phyloP scores from a whole-genome alignment of 2,797 vertebrate genomes.

The Hippocampus kuda region DNA sequence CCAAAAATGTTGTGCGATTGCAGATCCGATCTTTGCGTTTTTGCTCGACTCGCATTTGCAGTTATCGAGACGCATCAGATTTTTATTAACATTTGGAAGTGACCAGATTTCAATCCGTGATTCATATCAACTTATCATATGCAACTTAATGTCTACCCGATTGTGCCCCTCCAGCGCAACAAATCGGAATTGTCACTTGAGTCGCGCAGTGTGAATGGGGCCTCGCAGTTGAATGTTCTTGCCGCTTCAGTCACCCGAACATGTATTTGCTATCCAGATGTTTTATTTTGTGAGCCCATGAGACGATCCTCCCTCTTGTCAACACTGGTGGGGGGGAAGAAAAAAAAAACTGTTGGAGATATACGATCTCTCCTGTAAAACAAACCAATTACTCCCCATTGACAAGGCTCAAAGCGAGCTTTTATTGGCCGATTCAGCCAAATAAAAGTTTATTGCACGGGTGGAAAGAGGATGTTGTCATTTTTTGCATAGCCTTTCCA shows the following conservation, averaged over 20 bases:
- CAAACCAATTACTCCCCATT: conserved; percentile 95
- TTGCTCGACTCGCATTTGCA: too few species aligned
- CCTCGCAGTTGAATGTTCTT: neutral
- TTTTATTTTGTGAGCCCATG: conserved; percentile 22
- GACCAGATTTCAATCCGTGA: too few species aligned
- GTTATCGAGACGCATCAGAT: too few species aligned
- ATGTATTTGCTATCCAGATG: conserved; percentile 5
- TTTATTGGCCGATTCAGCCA: conserved; percentile 98
- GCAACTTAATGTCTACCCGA: too few species aligned
- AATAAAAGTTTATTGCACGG: conserved; percentile 97
- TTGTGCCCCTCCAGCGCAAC: neutral
- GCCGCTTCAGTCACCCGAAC: neutral
- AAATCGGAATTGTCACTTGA: neutral
- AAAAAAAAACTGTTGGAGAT: conserved; percentile 77
- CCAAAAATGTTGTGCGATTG: too few species aligned
- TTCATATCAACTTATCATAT: too few species aligned
- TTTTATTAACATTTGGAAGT: too few species aligned
- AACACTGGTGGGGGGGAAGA: conserved; percentile 44
- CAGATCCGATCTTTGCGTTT: too few species aligned
- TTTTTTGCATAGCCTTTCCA: conserved; percentile 89
- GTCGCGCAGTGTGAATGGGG: neutral
- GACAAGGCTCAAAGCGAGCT: conserved; percentile 91
- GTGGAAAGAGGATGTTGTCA: conserved; percentile 82
- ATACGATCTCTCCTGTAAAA: conserved; percentile 97
- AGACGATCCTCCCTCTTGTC: conserved; percentile 49